Conservation (phyloP, 2,113 vertebrate genomes). For the Oreochromis tanganicae region DNA sequence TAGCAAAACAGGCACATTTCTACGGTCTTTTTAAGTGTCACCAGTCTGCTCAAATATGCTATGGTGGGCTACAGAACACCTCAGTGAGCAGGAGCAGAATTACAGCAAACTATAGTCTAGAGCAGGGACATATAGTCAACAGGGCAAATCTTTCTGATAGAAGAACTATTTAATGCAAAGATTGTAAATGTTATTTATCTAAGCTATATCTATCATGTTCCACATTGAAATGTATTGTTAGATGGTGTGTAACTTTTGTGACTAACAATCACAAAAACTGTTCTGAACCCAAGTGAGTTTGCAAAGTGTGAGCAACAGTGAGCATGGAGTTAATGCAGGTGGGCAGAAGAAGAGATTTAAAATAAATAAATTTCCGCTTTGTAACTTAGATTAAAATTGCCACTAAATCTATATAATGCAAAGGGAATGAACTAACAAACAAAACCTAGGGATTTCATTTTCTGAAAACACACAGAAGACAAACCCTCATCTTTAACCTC, state of each 20-base stretch:
- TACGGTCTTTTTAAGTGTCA: not conserved
- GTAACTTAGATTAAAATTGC: not conserved
- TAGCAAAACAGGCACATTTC: not conserved
- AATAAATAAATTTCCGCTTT: rapidly evolving
- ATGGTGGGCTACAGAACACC: not conserved
- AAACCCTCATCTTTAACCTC: not conserved
- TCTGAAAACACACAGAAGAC: not conserved
- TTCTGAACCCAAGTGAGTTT: not conserved
- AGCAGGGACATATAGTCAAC: not conserved
- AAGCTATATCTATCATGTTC: not conserved
- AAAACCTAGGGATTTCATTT: not conserved
- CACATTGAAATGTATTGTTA: not conserved
- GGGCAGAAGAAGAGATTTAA: not conserved
- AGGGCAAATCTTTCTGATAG: not conserved
- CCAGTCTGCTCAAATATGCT: not conserved
- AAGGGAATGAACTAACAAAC: not conserved
- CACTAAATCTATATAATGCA: not conserved
- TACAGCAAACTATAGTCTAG: not conserved
- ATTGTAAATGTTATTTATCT: not conserved
- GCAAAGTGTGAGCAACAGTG: not conserved
- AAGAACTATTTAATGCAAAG: not conserved
- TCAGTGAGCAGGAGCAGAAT: not conserved
- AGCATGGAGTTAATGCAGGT: not conserved
- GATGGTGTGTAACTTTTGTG: not conserved
- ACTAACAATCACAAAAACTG: not conserved